A percentile compares a stretch with the other conserved stretches of the same genome.
Evolutionary conservation across 2,113 vertebrate species (phyloP).

Genomic region (Eurystomus gularis): DNA sequence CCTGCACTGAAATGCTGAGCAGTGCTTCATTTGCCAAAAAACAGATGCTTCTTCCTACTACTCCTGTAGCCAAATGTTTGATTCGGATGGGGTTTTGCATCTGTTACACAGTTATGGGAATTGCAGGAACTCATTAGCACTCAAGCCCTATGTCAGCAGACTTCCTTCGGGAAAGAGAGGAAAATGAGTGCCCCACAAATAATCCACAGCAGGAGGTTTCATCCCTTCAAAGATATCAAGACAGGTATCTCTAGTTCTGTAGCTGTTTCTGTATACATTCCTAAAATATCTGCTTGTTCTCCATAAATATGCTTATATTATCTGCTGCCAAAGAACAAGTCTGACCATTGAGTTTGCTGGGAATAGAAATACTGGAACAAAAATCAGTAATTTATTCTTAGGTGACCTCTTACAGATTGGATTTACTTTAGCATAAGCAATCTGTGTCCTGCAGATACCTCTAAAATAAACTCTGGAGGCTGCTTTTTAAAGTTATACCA

Average conservation of each 20-base stretch:
- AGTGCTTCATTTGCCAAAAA: conserved; percentile 26
- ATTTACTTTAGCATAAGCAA: not conserved
- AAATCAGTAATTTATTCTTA: not conserved
- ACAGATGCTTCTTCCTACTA: conserved; percentile 1
- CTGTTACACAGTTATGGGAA: conserved; percentile 50
- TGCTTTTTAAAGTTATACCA: not conserved
- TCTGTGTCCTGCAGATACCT: not conserved
- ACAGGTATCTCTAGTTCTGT: not conserved
- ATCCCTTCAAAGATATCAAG: not conserved
- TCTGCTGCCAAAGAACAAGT: not conserved
- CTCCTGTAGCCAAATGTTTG: not conserved
- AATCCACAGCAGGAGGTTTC: conserved; percentile 12
- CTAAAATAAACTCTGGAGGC: not conserved
- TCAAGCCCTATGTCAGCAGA: conserved; percentile 28
- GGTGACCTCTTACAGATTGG: not conserved
- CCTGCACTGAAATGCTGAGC: conserved; percentile 24
- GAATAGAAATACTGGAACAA: not conserved
- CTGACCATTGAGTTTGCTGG: not conserved
- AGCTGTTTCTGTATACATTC: not conserved
- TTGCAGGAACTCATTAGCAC: conserved; percentile 44
- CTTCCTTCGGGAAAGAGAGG: not conserved
- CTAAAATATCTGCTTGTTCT: not conserved
- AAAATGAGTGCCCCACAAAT: conserved; percentile 11
- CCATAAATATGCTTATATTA: not conserved
- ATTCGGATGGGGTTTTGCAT: conserved; percentile 24